Base-by-base conservation (phyloP, 2,888 invertebrate genomes). In the Calliphora vomitoria region DNA sequence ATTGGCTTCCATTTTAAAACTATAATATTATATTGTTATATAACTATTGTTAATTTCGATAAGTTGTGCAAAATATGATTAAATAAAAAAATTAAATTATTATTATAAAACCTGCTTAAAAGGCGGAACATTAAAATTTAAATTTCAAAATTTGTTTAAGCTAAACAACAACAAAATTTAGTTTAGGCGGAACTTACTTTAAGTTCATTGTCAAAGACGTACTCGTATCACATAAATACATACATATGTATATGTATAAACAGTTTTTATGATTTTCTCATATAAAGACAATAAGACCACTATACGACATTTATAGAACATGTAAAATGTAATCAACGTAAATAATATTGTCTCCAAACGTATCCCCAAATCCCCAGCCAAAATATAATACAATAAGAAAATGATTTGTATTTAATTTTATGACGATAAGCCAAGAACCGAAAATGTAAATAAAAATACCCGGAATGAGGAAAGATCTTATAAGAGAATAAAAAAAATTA, bases 141-240 rank as follows among this genome's bases (percentile, higher is more conserved):
- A 60, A 35, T 60, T 11, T 4, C 0, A 20, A 55, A 55, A 20
- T 20, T 53, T n/a, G 15, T 13, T 44, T 44, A 11, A 13, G 4
- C 13, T 13, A 44, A 47, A 47, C 3, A 15, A 50, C 6, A 15
- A n/a, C 5, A 0, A 71, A 60, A 50, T 38, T 64, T 20, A 80
- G 50, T 53, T 25, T 20, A n/a, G 38, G 44, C 74, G 31, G 10
- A 68, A 68, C 44, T 53, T 20, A 44, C 35, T 18, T 71, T 20
- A 58, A 78, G 58, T 85, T 85, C 85, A 82, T 78, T 86, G 82
- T 79, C 82, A 82, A 64, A 53, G 2, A 20, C n/a, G 8, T 47
- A 41, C 53, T 6, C 10, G 38, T 35, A n/a, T 5, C 13, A 6
- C 15, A 55, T 25, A 25, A 25, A 25, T 20, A 55, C 13, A 31